phyloP scores from a whole-genome alignment of 2,113 vertebrate genomes.

The Dryoscopus gambensis region DNA sequence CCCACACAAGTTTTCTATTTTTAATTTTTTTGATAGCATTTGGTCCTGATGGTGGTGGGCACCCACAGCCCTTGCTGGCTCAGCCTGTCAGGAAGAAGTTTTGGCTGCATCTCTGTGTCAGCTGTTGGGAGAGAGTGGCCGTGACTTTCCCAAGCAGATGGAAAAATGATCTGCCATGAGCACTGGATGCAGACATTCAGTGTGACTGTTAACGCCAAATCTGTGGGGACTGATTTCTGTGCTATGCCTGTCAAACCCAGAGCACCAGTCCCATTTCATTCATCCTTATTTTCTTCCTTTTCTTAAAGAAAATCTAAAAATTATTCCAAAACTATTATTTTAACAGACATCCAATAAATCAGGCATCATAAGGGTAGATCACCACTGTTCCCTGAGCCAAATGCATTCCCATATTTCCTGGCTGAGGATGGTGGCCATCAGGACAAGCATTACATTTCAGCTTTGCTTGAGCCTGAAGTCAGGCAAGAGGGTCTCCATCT shows the following conservation, averaged over 20 bases:
- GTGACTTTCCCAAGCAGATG: constrained; percentile 31
- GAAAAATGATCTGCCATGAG: background rate
- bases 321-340: background rate
- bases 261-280: background rate
- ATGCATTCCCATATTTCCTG: background rate
- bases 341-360: background rate
- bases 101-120: background rate
- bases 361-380: background rate
- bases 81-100: background rate
- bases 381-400: background rate
- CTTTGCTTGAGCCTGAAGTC: background rate
- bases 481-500: constrained; percentile 19
- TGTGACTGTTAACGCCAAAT: background rate
- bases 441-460: background rate
- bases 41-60: background rate
- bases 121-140: background rate
- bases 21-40: background rate
- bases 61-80: background rate
- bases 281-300: background rate
- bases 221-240: background rate
- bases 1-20: background rate
- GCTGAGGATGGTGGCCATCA: constrained; percentile 2
- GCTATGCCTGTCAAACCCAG: background rate
- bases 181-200: background rate
- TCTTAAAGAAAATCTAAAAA: background rate